A percentile compares a stretch with the other conserved stretches of the same genome.
Conservation (phyloP, 1,140 invertebrate species). For the Drosophila biarmipes region DNA sequence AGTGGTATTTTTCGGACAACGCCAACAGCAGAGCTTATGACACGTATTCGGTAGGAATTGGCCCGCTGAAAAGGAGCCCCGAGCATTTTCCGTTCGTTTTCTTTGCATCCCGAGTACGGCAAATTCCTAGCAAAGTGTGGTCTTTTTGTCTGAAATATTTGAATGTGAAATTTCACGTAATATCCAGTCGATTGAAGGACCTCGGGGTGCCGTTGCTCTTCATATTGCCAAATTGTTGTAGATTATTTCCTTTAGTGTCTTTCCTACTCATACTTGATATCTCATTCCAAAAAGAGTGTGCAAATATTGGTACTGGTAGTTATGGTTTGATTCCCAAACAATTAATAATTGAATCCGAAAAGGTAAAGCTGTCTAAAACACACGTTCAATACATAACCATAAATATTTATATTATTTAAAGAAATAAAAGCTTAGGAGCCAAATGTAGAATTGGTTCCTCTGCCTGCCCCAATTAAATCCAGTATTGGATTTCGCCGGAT, state of each 20-base stretch:
- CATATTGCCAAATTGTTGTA: background rate
- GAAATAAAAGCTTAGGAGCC: background rate
- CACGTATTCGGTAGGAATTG: constrained; percentile 24
- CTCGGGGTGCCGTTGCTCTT: background rate
- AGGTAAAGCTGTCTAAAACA: too few species aligned
- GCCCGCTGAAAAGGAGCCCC: background rate
- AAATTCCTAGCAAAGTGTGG: background rate
- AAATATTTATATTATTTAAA: background rate
- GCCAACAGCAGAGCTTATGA: constrained; percentile 52
- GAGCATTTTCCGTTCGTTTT: constrained; percentile 17
- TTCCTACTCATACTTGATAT: background rate
- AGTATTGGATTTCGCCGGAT: background rate
- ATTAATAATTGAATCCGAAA: too few species aligned
- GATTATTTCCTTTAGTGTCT: background rate
- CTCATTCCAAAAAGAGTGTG: background rate
- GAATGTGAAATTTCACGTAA: background rate
- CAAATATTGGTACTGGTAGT: too few species aligned
- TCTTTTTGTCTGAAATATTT: background rate
- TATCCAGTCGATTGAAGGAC: background rate
- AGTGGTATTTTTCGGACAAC: constrained; percentile 67
- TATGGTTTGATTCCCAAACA: too few species aligned
- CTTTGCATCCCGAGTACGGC: background rate
- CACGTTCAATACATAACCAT: too few species aligned
- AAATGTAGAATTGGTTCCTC: background rate
- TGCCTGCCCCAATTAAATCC: constrained; percentile 12